These are phyloP conservation scores for Trichechus manatus DNA, from an alignment of 2,113 vertebrate species.

Conservation along the genomic window DNA sequence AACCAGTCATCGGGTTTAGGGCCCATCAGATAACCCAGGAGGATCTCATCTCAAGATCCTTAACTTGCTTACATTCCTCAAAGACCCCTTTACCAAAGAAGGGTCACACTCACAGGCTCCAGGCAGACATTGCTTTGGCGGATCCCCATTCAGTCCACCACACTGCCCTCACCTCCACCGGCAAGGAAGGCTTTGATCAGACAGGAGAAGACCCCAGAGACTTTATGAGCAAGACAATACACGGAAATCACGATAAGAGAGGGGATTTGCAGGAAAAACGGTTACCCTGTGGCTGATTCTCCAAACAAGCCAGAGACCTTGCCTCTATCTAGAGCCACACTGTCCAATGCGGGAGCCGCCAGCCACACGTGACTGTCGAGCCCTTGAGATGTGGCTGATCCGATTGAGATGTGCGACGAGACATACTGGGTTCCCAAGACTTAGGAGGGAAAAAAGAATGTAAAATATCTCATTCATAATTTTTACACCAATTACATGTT, in stretches of 20 bases:
- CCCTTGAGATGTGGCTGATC: not conserved
- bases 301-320: not conserved
- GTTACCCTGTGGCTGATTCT: not conserved
- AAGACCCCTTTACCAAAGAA: not conserved
- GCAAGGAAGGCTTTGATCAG: not conserved
- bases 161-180: not conserved
- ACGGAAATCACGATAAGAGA: accelerated
- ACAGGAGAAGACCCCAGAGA: not conserved
- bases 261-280: not conserved
- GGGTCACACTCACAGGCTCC: not conserved
- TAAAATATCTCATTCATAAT: not conserved
- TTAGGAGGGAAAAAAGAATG: not conserved
- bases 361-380: too few relatives aligned
- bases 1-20: not conserved
- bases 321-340: not conserved
- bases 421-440: not conserved
- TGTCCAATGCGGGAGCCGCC: too few relatives aligned
- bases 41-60: not conserved
- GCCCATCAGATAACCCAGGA: not conserved
- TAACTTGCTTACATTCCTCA: not conserved
- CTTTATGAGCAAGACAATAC: not conserved
- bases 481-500: not conserved
- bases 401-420: accelerated
- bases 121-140: not conserved
- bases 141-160: not conserved